Conservation (phyloP, 2,797 vertebrate genomes). For the Mallotus villosus region DNA sequence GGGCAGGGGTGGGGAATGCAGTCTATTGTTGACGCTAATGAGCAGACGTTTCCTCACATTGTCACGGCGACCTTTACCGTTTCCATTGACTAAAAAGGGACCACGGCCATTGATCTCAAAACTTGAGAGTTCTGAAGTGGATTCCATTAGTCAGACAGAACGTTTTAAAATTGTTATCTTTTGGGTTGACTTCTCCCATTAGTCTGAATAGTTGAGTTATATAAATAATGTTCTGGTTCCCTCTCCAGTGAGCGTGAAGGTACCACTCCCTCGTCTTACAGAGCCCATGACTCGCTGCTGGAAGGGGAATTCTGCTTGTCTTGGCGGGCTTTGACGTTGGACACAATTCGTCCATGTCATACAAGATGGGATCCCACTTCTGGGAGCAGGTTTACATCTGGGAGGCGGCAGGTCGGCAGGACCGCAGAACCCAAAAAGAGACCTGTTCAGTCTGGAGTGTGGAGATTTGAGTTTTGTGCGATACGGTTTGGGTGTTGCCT, state of each 20-base stretch:
- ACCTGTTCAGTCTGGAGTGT: too few relatives aligned
- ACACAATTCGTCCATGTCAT: not conserved
- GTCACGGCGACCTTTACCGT: slow-evolving; percentile 15
- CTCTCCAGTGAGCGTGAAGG: not conserved
- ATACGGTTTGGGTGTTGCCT: too few relatives aligned
- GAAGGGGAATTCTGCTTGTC: not conserved
- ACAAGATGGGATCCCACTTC: slow-evolving; percentile 11
- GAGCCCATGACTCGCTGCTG: not conserved
- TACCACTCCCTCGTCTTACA: too few relatives aligned
- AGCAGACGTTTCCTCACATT: slow-evolving; percentile 59
- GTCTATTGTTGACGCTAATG: slow-evolving; percentile 53
- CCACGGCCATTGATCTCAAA: not conserved
- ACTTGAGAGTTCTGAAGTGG: not conserved
- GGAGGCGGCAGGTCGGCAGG: too few relatives aligned
- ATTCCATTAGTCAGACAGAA: not conserved
- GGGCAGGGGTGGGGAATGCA: not conserved
- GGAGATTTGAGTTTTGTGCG: too few relatives aligned
- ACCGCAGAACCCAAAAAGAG: too few relatives aligned
- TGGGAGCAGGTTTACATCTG: not conserved
- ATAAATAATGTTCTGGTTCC: not conserved
- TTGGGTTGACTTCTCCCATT: not conserved
- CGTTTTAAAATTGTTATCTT: not conserved
- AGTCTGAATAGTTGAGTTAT: not conserved
- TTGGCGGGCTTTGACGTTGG: slow-evolving; percentile 6
- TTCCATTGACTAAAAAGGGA: slow-evolving; percentile 26